Percentiles rank a stretch among this genome's conserved stretches.
These are phyloP conservation scores for Himalopsyche tibetana DNA, from an alignment of 2,888 invertebrate species.

Conservation along the genomic window DNA sequence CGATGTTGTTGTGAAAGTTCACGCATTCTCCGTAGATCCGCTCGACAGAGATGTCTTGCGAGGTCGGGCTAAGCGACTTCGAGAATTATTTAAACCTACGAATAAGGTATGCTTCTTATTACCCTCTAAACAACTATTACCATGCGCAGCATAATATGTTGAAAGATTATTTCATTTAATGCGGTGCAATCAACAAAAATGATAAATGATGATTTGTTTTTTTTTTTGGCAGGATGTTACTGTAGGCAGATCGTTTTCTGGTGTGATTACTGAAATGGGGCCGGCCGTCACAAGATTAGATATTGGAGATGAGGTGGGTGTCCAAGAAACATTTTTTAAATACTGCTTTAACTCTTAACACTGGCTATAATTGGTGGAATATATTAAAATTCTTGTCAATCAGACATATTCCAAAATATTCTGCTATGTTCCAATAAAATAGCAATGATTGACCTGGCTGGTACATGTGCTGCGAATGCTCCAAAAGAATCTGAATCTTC, in stretches of 20 bases:
- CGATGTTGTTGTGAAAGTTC: conserved; percentile 74
- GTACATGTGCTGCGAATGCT: no score
- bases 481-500: no score
- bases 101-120: neutral
- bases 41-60: conserved; percentile 72
- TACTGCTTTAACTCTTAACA: no score
- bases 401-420: no score
- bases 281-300: conserved; percentile 72
- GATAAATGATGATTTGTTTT: neutral
- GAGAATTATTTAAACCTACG: conserved; percentile 68
- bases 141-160: neutral
- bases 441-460: no score
- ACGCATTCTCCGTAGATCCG: conserved; percentile 73
- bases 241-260: conserved; percentile 67
- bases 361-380: no score
- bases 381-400: no score
- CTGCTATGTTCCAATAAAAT: no score
- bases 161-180: no score
- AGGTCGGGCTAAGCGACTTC: conserved; percentile 70
- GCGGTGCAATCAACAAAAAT: neutral
- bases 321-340: neutral
- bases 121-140: neutral
- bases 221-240: conserved; percentile 61
- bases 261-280: conserved; percentile 74
- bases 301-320: conserved; percentile 72